Percentiles rank a stretch among this genome's conserved stretches.
Evolutionary conservation across 2,797 vertebrate genomes (phyloP).

Genomic region (Naso thynnoides): DNA sequence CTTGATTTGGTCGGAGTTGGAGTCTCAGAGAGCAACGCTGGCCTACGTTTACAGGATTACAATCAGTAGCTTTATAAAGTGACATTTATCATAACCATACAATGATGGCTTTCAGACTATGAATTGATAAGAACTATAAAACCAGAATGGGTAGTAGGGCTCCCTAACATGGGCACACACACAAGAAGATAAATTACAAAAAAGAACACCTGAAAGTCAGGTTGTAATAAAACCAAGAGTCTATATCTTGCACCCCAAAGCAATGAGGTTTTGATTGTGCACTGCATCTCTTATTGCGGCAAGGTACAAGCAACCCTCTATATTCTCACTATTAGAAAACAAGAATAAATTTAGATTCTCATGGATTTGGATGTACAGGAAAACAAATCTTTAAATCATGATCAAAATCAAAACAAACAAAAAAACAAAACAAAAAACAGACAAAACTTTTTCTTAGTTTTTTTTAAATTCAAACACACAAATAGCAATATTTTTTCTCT

Average conservation of each 20-base stretch:
- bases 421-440: conserved; percentile 33
- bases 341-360: conserved; percentile 36
- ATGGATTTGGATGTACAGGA: conserved; percentile 57
- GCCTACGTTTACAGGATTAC: conserved; percentile 72
- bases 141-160: conserved; percentile 41
- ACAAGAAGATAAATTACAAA: conserved; percentile 53
- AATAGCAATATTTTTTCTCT: conserved; percentile 64
- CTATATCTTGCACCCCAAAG: conserved; percentile 58
- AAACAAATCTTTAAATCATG: conserved; percentile 62
- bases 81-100: conserved; percentile 73
- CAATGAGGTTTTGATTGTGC: conserved; percentile 71
- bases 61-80: conserved; percentile 86
- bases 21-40: conserved; percentile 60
- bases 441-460: conserved; percentile 49
- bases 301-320: conserved; percentile 58
- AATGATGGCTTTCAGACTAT: conserved; percentile 61
- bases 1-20: conserved; percentile 72
- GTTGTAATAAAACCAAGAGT: conserved; percentile 55
- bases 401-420: conserved; percentile 58
- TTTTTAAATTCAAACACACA: conserved; percentile 61
- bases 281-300: conserved; percentile 68
- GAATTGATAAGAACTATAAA: conserved; percentile 62
- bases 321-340: conserved; percentile 51
- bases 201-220: conserved; percentile 47
- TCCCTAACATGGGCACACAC: conserved; percentile 45